Evolutionary conservation across 2,113 vertebrate genomes (phyloP).

Genomic region (Ctenodactylus gundi): DNA sequence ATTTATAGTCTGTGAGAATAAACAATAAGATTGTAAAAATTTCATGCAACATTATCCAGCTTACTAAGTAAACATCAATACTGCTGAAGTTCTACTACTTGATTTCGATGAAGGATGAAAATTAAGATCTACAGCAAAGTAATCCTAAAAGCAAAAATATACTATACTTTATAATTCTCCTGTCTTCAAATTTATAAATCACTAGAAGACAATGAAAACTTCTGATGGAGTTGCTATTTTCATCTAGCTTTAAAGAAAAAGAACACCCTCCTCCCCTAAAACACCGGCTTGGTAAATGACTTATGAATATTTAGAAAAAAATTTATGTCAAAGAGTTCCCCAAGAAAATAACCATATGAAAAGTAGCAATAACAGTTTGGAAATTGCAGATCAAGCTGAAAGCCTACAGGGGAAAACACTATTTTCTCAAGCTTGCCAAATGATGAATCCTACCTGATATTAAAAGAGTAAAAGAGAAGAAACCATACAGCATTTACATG

Average conservation of each 20-base stretch:
- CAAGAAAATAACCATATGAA: constrained; percentile 60
- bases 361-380: constrained; percentile 61
- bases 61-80: constrained; percentile 30
- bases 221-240: background rate
- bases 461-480: constrained; percentile 61
- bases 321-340: constrained; percentile 31
- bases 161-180: background rate
- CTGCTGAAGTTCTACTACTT: background rate
- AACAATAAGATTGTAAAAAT: constrained; percentile 15
- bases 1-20: background rate
- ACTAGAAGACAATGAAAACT: constrained; percentile 22
- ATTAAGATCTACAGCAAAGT: background rate
- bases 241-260: constrained; percentile 7
- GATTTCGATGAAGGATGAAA: constrained; percentile 16
- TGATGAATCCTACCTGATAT: constrained; percentile 80
- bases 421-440: constrained; percentile 80
- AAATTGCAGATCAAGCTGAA: constrained; percentile 64
- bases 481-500: constrained; percentile 73
- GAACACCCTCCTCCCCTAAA: background rate
- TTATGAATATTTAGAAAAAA: constrained; percentile 7
- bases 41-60: background rate
- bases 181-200: constrained; percentile 25
- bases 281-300: background rate
- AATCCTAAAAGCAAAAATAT: background rate
- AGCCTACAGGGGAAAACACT: constrained; percentile 74